Percentiles rank a stretch among this genome's conserved stretches.
Conservation (phyloP, 2,797 vertebrate species). For the Hippocampus kuda region DNA sequence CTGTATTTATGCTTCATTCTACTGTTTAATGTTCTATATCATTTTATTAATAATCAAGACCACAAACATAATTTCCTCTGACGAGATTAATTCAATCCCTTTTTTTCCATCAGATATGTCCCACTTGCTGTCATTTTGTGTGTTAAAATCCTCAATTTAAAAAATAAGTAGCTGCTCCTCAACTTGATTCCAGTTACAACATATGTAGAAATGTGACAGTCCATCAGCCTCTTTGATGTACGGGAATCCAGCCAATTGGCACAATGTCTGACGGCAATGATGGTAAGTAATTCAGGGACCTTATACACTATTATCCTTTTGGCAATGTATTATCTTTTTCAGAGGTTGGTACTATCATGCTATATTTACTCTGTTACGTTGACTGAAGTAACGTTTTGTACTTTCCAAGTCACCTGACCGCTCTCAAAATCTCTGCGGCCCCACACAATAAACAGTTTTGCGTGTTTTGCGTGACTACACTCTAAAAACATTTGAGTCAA, state of each 20-base stretch:
- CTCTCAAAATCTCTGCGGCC: neutral
- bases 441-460: neutral
- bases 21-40: neutral
- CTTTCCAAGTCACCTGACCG: neutral
- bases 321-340: neutral
- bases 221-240: slow-evolving; percentile 18
- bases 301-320: neutral
- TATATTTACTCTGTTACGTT: neutral
- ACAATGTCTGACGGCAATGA: slow-evolving; percentile 43
- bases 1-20: neutral
- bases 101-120: neutral
- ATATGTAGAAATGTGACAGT: slow-evolving; percentile 16
- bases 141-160: neutral
- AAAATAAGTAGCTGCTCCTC: neutral
- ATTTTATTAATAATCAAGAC: too few relatives aligned
- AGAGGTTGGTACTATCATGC: neutral
- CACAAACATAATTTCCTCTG: neutral
- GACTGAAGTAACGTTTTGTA: neutral
- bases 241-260: slow-evolving; percentile 29
- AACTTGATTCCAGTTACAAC: slow-evolving; percentile 2
- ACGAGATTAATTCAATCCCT: neutral
- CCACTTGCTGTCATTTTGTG: neutral
- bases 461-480: neutral
- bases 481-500: neutral
- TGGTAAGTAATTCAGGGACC: slow-evolving; percentile 33